Evolutionary conservation across 2,888 invertebrate genomes (phyloP).

Genomic region (Nebria brevicollis): DNA sequence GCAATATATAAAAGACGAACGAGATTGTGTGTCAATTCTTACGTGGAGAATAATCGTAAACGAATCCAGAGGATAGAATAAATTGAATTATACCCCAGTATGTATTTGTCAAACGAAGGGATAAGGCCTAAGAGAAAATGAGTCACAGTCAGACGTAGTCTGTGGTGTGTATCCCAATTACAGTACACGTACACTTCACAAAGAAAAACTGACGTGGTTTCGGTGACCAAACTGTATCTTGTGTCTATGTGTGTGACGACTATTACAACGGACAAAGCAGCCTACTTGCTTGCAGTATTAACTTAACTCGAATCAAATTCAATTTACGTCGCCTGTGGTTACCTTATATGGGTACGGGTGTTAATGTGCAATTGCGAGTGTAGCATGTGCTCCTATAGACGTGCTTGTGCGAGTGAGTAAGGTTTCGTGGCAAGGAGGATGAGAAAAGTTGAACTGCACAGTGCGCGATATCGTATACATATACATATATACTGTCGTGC

Average conservation of each 20-base stretch:
- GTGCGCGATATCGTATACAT: slow-evolving; percentile 7
- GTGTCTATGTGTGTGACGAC: slow-evolving; percentile 21
- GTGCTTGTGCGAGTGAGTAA: neutral
- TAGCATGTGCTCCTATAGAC: slow-evolving; percentile 2
- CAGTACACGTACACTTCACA: slow-evolving; percentile 20
- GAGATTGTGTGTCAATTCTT: slow-evolving; percentile 38
- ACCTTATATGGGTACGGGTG: slow-evolving; percentile 4
- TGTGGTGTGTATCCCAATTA: slow-evolving; percentile 28
- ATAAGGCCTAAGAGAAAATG: slow-evolving; percentile 10
- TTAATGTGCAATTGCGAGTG: too few relatives aligned
- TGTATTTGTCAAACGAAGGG: slow-evolving; percentile 30
- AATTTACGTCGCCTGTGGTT: slow-evolving; percentile 40
- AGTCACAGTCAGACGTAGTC: neutral
- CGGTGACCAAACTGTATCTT: slow-evolving; percentile 3
- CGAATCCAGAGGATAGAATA: slow-evolving; percentile 37
- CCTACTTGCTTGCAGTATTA: slow-evolving; percentile 39
- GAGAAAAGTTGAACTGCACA: slow-evolving; percentile 15
- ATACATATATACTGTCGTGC: neutral
- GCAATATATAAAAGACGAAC: neutral
- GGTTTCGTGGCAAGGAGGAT: neutral
- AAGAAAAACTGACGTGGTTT: slow-evolving; percentile 35
- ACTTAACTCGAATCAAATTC: slow-evolving; percentile 45
- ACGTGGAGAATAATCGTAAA: slow-evolving; percentile 36
- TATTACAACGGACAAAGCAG: slow-evolving; percentile 37
- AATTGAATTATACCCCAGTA: slow-evolving; percentile 39